Percentiles rank a stretch among this genome's conserved stretches.
phyloP scores from a whole-genome alignment of 2,797 vertebrate species.

The Hipposideros larvatus region DNA sequence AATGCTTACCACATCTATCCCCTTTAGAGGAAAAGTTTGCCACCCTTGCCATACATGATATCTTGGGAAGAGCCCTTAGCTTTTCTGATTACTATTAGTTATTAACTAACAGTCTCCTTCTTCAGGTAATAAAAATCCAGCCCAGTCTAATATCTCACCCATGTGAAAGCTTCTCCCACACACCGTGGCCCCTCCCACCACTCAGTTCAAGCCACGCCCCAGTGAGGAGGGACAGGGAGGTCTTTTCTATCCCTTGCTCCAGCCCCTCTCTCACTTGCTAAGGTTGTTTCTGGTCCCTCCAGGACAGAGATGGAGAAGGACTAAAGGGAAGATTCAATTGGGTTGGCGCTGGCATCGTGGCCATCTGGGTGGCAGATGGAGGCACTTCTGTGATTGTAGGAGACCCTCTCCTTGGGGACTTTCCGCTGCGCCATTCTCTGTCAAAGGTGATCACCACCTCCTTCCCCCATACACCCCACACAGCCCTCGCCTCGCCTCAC shows the following conservation, averaged over 20 bases:
- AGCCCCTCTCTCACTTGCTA: not conserved
- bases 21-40: not conserved
- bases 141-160: not conserved
- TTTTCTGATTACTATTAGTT: not conserved
- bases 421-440: not conserved
- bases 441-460: not conserved
- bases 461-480: not conserved
- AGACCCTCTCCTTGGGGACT: not conserved
- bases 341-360: not conserved
- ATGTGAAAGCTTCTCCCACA: not conserved
- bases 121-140: not conserved
- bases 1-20: too few relatives aligned
- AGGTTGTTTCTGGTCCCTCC: not conserved
- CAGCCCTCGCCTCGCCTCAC: not conserved
- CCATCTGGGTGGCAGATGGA: not conserved
- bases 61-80: not conserved
- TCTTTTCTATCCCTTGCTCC: not conserved
- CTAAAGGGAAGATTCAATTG: not conserved
- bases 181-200: not conserved
- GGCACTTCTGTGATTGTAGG: not conserved
- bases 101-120: not conserved
- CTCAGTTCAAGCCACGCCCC: not conserved
- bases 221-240: accelerated
- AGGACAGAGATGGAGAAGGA: not conserved
- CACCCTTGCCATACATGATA: not conserved